Base-by-base conservation (phyloP, 2,888 invertebrate genomes). In the Meta bourneti region DNA sequence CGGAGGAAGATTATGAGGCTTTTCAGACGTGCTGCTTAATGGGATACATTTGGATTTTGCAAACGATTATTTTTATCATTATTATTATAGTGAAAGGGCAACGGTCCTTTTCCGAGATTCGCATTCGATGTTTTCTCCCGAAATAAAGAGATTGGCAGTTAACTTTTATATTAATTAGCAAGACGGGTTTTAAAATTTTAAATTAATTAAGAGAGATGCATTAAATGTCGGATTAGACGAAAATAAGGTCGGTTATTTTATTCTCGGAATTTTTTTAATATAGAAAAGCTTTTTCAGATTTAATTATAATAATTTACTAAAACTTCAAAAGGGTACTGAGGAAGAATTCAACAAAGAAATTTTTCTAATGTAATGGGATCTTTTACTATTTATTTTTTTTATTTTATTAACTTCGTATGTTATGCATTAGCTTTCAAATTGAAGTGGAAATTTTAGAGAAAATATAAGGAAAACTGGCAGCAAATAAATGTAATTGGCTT, bases 151-250 rank as follows among this genome's bases (percentile, higher is more conserved):
- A 78, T 78, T 52, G n/a, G n/a, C 52, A 49, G 52, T 19, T 52
- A 78, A 78, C 78, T 78, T 78, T 78, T 52, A 52, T 78, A 78
- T 78, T 78, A 78, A 78, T 78, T 78, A 78, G 78, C 78, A 20
- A 52, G 52, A n/a, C 51, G n/a, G n/a, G 52, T 52, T 78, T 78
- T 78, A 52, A 52, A 52, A 78, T 78, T 78, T 78, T 52, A n/a
- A 78, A 78, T 78, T 78, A 78, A 51, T 78, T 78, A 52, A 61
- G 61, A 61, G 61, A 11, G 11, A 61, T 61, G 61, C 61, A 61
- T 61, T 61, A 61, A 61, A 61, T 61, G 61, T 11, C 7, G 61
- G 61, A 61, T 61, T 61, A 61, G 61, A 61, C 61, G 61, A 61
- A 61, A 61, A 61, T 61, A 61, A 61, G 13, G 16, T 61, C 11